These are phyloP conservation scores for Caenorhabditis elegans DNA, from an alignment of 1,140 invertebrate species.

Conservation along the genomic window WBcel235 BX284603.4:777501-778000, in stretches of 20 bases:
- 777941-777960: background rate
- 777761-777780: constrained; percentile 39
- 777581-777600: background rate
- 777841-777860: constrained; percentile 42
- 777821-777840: constrained; percentile 44
- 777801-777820: constrained; percentile 28
- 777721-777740: background rate
- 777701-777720: background rate
- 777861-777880: background rate
- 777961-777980: background rate
- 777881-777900: background rate
- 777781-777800: constrained; percentile 48
- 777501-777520: no score
- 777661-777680: background rate
- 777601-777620: background rate
- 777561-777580: no score
- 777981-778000: background rate
- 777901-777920: background rate
- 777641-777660: constrained; percentile 30
- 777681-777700: background rate
- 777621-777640: constrained; percentile 40
- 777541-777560: no score
- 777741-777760: background rate
- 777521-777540: no score
- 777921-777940: background rate